phyloP scores from a whole-genome alignment of 1,140 invertebrate genomes.

The Zaprionus africanus region DNA sequence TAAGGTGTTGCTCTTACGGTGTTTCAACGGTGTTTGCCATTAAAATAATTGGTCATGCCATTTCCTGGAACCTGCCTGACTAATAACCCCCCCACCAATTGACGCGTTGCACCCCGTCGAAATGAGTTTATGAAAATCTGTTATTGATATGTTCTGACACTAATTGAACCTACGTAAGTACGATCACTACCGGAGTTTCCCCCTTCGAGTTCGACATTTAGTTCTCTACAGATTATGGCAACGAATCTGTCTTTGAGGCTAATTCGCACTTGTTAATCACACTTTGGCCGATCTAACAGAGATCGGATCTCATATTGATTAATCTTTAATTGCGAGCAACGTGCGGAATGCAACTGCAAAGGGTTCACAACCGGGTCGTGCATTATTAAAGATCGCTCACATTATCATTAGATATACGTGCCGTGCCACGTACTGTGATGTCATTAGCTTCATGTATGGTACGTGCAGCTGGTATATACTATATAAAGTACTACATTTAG shows the following conservation, averaged over 20 bases:
- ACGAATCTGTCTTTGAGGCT: conserved; percentile 34
- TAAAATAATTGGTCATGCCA: background rate
- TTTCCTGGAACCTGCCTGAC: background rate
- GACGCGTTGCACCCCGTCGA: background rate
- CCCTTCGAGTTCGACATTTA: conserved; percentile 13
- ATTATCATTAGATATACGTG: conserved; percentile 16
- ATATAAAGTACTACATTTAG: background rate
- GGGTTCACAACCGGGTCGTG: conserved; percentile 40
- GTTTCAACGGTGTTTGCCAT: background rate
- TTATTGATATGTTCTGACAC: conserved; percentile 21
- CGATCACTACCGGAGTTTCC: conserved; percentile 6
- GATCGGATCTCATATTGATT: conserved; percentile 43
- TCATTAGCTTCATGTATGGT: conserved; percentile 23
- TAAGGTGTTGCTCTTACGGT: background rate
- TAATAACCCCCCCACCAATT: background rate
- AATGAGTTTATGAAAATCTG: conserved; percentile 6
- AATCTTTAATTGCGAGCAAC: conserved; percentile 38
- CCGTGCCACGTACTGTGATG: conserved; percentile 19
- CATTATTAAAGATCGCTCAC: conserved; percentile 34
- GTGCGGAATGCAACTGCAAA: conserved; percentile 11
- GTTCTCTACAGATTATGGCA: conserved; percentile 11
- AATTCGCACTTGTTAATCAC: conserved; percentile 53
- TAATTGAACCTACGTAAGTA: conserved; percentile 40
- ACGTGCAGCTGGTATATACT: background rate
- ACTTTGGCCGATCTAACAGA: conserved; percentile 13